Base-by-base conservation (phyloP, 2,888 invertebrate species). In the Leucoptera coffeella region DNA sequence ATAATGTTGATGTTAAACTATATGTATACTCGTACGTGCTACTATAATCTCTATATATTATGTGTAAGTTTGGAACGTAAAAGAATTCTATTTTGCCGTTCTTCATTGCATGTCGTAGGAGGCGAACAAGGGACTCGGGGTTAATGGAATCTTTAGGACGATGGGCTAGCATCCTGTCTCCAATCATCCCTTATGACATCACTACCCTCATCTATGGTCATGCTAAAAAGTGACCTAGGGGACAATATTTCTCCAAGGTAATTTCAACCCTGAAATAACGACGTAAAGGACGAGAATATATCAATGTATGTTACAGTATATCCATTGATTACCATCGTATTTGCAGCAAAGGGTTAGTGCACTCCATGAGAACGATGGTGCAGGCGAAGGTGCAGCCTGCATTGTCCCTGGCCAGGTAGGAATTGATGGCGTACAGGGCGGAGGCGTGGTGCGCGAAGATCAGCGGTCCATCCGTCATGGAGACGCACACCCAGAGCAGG, bases 331-430 rank as follows among this genome's bases (percentile, higher is more conserved):
- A 78, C 80, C 80, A 80, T 46, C 80, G 54, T 13, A 54, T 44
- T 53, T 80, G 80, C 13, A 80, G 53, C 22, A 77, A 46, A 7
- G 80, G 80, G 45, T 80, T 80, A 2, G 79, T 77, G 15, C 77
- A 35, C 50, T 80, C 80, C 57, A 79, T 47, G 25, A 72, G 47
- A 1, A 75, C 74, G 12, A 79, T 41, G 3, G 69, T 65, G 35
- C 77, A 77, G 2, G 69, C 50, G 22, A 72, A 71, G 17, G 69
- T 67, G 36, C 69, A 73, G 4, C 77, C 78, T 0, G 71, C 56
- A 32, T 49, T 42, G 2, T 59, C 53, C 32, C 71, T 76, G 25
- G 50, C 44, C 41, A 77, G 54, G 38, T 76, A 73, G 10, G 69
- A 40, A 5, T 54, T 51, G 30, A 78, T 52, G n/a, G 73, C 73